Conservation (phyloP, 2,888 invertebrate species). For the Metalampra italica region DNA sequence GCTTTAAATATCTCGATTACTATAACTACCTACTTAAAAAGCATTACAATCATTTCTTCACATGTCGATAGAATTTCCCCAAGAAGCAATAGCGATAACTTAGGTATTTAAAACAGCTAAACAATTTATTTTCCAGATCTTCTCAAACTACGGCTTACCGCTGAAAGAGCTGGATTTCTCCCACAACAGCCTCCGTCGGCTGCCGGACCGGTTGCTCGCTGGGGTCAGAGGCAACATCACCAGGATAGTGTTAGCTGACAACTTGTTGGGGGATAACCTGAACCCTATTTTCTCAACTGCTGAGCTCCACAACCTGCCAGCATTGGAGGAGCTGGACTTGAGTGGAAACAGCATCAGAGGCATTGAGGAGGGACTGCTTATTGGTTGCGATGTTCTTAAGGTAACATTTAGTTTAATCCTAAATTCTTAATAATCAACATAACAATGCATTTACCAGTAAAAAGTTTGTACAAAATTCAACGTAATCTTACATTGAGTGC, state of each 20-base stretch:
- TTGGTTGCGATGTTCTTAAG: slow-evolving; percentile 87
- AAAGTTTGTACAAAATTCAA: too few relatives aligned
- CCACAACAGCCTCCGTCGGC: slow-evolving; percentile 86
- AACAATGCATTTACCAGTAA: too few relatives aligned
- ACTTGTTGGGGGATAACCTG: slow-evolving; percentile 91
- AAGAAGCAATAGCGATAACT: too few relatives aligned
- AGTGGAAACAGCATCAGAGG: slow-evolving; percentile 89
- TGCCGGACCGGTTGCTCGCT: slow-evolving; percentile 86
- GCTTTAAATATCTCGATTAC: too few relatives aligned
- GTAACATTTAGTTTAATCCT: slow-evolving; percentile 55
- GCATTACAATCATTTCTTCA: too few relatives aligned
- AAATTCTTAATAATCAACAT: neutral
- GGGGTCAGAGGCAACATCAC: slow-evolving; percentile 82
- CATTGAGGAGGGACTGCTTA: slow-evolving; percentile 91
- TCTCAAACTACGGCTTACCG: slow-evolving; percentile 84
- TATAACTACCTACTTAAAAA: too few relatives aligned
- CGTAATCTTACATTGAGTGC: too few relatives aligned
- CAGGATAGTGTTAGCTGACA: slow-evolving; percentile 85
- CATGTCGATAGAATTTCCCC: too few relatives aligned
- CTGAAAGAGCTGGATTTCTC: slow-evolving; percentile 89
- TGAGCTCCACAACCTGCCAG: slow-evolving; percentile 87
- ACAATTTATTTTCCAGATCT: slow-evolving; percentile 70
- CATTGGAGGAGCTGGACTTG: slow-evolving; percentile 86
- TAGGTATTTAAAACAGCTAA: too few relatives aligned
- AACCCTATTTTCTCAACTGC: slow-evolving; percentile 94